Evolutionary conservation across 2,113 vertebrate genomes (phyloP), one percentile per base, ranked within the genome.

Genomic region (Callocephalon fimbriatum): DNA sequence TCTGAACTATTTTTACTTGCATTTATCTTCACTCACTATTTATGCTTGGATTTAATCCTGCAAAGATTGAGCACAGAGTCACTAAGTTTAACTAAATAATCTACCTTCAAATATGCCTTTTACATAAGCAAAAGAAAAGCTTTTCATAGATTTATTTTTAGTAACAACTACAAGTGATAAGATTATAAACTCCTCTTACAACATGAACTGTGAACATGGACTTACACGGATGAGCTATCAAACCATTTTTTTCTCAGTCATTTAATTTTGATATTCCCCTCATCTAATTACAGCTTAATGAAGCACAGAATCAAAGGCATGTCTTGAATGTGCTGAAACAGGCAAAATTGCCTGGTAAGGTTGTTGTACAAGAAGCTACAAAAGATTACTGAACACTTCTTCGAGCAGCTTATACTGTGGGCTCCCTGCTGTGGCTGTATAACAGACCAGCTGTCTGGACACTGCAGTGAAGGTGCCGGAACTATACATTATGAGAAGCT

Each of bases 231-330:
- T 92, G 83, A 96, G 45, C 91, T 95, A 95, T 65, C 68, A 74
- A 94, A 80, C 50, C 38, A 78, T 83, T 94, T 76, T 84, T 95
- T 97, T 62, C 44, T 89, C 61, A 90, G 86, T 95, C 86, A 93
- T 96, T 92, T 96, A 77, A 86, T 97, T 98, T 94, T 95, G 78
- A 95, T 95, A 96, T 95, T 94, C 82, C 88, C 70, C 63, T 80
- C 48, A 71, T 93, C 67, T 97, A 98, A 98, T 95, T 96, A 97
- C 97, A 86, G n/a, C 94, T 97, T 98, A 98, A 98, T 97, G 97
- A 97, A 97, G 96, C 91, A 95, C 89, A 96, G 95, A 97, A 96
- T 95, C 95, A 98, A 98, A 80, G 15, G 51, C 91, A 97, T 87
- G 87, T 65, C 73, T 72, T 77, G 70, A 95, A 97, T 78, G 89